Percentiles rank a stretch among this genome's conserved stretches.
Evolutionary conservation across 2,113 vertebrate genomes (phyloP).

Genomic region (Gopherus flavomarginatus): DNA sequence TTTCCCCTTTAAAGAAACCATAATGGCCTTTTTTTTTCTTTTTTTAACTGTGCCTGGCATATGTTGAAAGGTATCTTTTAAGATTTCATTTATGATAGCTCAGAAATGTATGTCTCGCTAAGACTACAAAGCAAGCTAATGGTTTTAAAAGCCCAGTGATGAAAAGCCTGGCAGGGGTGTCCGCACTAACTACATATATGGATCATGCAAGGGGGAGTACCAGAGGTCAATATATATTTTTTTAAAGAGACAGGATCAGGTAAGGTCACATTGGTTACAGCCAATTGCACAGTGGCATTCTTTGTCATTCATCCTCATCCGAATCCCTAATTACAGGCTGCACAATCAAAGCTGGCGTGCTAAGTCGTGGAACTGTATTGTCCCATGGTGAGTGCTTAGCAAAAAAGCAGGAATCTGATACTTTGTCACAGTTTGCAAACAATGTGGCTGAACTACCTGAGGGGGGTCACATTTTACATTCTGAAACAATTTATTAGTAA

Average conservation of each 20-base stretch:
- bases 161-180: constrained; percentile 73
- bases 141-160: constrained; percentile 71
- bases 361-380: constrained; percentile 52
- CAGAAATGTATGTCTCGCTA: constrained; percentile 65
- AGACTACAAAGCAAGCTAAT: constrained; percentile 73
- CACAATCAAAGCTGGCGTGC: constrained; percentile 45
- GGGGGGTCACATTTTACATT: constrained; percentile 76
- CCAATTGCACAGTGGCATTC: constrained; percentile 69
- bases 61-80: constrained; percentile 77
- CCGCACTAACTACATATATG: constrained; percentile 57
- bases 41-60: constrained; percentile 61
- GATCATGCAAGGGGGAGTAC: constrained; percentile 59
- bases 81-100: constrained; percentile 73
- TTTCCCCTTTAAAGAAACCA: constrained; percentile 54
- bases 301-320: constrained; percentile 59
- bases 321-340: constrained; percentile 67
- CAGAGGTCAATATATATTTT: constrained; percentile 41
- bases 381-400: constrained; percentile 68
- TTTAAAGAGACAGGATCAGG: constrained; percentile 49
- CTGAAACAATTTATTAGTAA: constrained; percentile 76
- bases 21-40: constrained; percentile 52
- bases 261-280: constrained; percentile 68
- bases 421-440: constrained; percentile 88
- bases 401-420: constrained; percentile 80
- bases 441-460: constrained; percentile 76